A percentile compares a stretch with the other conserved stretches of the same genome.
Conservation (phyloP, 2,797 vertebrate genomes). For the Toxotes lorentzi region DNA sequence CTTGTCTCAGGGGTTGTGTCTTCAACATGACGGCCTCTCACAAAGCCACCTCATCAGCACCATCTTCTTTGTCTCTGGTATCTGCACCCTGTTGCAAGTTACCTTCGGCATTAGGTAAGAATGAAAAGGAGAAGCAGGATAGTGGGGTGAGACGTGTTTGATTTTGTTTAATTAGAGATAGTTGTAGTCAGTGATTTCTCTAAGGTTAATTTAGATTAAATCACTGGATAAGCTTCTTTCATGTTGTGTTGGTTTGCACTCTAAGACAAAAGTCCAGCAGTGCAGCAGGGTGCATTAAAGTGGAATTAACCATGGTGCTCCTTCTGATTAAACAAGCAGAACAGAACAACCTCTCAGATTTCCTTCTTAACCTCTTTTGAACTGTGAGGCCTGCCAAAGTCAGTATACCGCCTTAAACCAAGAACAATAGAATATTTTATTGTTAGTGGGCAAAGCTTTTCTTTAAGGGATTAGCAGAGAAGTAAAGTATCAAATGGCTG, state of each 20-base stretch:
- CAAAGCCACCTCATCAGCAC: slow-evolving; percentile 97
- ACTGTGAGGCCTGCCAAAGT: slow-evolving; percentile 12
- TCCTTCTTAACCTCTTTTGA: slow-evolving; percentile 38
- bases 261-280: slow-evolving; percentile 1
- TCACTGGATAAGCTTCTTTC: not conserved
- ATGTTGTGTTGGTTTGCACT: not conserved
- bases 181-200: not conserved
- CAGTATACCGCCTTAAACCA: not conserved
- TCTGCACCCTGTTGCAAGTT: slow-evolving; percentile 96
- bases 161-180: not conserved
- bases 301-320: slow-evolving; percentile 35
- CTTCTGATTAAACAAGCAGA: slow-evolving; percentile 42
- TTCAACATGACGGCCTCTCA: slow-evolving; percentile 92
- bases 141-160: not conserved
- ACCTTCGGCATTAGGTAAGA: slow-evolving; percentile 93
- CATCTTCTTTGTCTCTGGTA: slow-evolving; percentile 95
- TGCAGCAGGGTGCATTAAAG: slow-evolving; percentile 27
- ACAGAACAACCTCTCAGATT: slow-evolving; percentile 30
- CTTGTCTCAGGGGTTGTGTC: slow-evolving; percentile 92
- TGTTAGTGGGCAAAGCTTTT: not conserved
- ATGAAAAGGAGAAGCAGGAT: not conserved
- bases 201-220: not conserved
- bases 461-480: slow-evolving; percentile 32
- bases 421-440: slow-evolving; percentile 33
- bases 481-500: slow-evolving; percentile 12